Base-by-base conservation (phyloP, 2,888 invertebrate species). In the Calliphora vomitoria region DNA sequence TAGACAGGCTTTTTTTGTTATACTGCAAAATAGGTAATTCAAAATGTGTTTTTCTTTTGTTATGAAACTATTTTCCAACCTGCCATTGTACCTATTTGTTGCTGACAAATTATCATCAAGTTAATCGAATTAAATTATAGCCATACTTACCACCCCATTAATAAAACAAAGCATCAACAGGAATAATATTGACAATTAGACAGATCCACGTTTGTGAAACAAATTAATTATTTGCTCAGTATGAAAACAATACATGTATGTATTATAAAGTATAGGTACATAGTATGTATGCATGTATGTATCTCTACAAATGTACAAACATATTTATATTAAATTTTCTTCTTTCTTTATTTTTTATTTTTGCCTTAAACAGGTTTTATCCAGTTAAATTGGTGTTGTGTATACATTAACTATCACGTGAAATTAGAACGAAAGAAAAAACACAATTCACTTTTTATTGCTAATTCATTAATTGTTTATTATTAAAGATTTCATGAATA, bases 351-450 rank as follows among this genome's bases (percentile, higher is more conserved):
- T 60, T 41, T 8, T 41, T n/a, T 66, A 4, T 35, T 15, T 64
- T 41, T 64, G 44, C 20, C 41, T 18, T 47, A 44, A 84, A 84
- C 83, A 66, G 83, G 83, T 84, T 84, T 41, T 47, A 79, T 25
- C 72, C 78, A 62, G 78, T 78, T 71, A 47, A 31, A 53, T 35
- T 35, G 5, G 15, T 68, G 31, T 69, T 68, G 31, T 69, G 44
- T 18, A 44, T n/a, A 62, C 50, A 74, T 25, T 76, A 71, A 69
- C 38, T 62, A 71, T 83, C 76, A 83, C 82, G 76, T 83, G 66
- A 74, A 58, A 41, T 55, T 41, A 35, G 41, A 44, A 75, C n/a
- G 38, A 20, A 55, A 55, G 18, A 60, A 60, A 13, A 62, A 50
- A 64, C 62, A 47, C 11, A 44, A 13, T n/a, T 58, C 60, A 47